These are phyloP conservation scores for Platyscapa corneri DNA, from an alignment of 1,140 invertebrate species.

Conservation along the genomic window DNA sequence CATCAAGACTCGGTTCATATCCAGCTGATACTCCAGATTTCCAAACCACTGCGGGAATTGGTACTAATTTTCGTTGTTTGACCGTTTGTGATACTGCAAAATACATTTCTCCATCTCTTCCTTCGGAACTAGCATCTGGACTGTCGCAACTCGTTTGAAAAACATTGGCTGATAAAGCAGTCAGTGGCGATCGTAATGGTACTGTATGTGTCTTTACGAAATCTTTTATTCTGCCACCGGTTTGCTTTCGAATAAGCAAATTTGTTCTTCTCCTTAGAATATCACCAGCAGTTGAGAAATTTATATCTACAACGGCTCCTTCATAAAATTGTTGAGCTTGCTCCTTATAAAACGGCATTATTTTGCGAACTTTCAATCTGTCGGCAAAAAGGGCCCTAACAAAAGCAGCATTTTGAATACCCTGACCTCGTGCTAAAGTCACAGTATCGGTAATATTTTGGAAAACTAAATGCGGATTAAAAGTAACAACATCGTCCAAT, in stretches of 20 bases:
- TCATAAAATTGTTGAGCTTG: constrained; percentile 89
- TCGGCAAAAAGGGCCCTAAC: constrained; percentile 87
- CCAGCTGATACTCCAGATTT: constrained; percentile 84
- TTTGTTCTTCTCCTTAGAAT: constrained; percentile 85
- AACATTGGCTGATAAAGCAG: constrained; percentile 85
- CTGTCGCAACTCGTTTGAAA: constrained; percentile 88
- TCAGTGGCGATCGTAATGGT: constrained; percentile 81
- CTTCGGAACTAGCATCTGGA: constrained; percentile 79
- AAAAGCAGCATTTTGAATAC: constrained; percentile 84
- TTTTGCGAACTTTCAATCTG: constrained; percentile 80
- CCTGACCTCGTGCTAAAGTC: constrained; percentile 76
- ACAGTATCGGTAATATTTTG: constrained; percentile 87
- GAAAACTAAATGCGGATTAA: constrained; percentile 89
- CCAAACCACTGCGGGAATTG: constrained; percentile 87
- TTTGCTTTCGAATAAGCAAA: constrained; percentile 84
- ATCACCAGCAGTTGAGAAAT: constrained; percentile 86
- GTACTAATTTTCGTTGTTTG: constrained; percentile 84
- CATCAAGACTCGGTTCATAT: constrained; percentile 87
- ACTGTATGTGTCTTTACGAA: constrained; percentile 83
- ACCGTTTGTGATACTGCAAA: constrained; percentile 87
- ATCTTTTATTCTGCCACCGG: constrained; percentile 83
- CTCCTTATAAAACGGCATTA: constrained; percentile 89
- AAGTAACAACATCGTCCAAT: constrained; percentile 89
- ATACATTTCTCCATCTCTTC: constrained; percentile 87
- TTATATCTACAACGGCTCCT: constrained; percentile 87